Percentiles rank a stretch among this genome's conserved stretches.
Evolutionary conservation across 2,113 vertebrate species (phyloP).

Genomic region (Erythrocebus patas): DNA sequence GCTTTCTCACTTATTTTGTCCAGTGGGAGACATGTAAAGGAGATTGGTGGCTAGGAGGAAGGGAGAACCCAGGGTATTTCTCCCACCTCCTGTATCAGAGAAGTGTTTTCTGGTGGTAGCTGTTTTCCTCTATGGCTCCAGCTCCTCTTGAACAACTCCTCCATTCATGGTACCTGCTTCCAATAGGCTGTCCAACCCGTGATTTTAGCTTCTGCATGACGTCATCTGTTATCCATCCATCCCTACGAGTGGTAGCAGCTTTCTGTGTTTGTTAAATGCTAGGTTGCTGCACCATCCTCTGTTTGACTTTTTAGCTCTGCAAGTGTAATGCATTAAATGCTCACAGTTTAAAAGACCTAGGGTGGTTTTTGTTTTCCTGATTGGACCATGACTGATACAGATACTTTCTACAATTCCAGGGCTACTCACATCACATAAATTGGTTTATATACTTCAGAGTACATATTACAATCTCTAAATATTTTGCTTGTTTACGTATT

Average conservation of each 20-base stretch:
- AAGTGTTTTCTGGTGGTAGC: neutral
- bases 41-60: neutral
- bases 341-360: neutral
- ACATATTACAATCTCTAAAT: neutral
- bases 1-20: neutral
- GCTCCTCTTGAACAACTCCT: neutral
- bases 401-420: neutral
- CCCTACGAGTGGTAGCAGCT: neutral
- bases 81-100: neutral
- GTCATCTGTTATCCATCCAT: neutral
- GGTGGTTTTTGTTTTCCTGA: constrained; percentile 13
- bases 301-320: constrained; percentile 1
- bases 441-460: neutral
- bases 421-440: neutral
- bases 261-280: constrained; percentile 15
- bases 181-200: neutral
- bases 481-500: constrained; percentile 1
- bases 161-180: neutral
- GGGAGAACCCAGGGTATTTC: neutral
- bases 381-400: neutral
- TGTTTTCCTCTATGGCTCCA: neutral
- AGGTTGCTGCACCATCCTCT: neutral
- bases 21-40: neutral
- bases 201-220: neutral
- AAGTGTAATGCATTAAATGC: neutral